Base-by-base conservation (phyloP, 2,888 invertebrate species). In the Empis livida region DNA sequence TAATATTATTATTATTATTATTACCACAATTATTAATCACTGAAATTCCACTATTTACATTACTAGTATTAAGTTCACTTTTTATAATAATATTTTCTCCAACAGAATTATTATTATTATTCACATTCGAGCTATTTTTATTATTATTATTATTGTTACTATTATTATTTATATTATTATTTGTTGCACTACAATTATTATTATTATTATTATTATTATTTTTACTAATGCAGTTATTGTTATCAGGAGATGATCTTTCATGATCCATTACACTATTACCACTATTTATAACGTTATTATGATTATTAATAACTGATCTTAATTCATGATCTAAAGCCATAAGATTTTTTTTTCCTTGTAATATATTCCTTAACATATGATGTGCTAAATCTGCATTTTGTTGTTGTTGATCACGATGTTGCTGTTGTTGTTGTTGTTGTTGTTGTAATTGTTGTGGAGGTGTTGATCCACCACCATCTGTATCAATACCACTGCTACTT, bases 331-430 rank as follows among this genome's bases (percentile, higher is more conserved):
- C 81, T 43, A 85, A 73, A 59, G 86, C 75, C 61, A 88, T 77
- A 54, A 86, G 80, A 71, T 89, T 86, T 67, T 90, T 90, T 61
- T 86, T 84, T 57, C 83, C 88, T 67, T 92, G 92, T 51, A 93
- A 77, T 61, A 93, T 92, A 67, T 89, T 90, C 51, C 92, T 79
- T 58, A 93, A 75, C 79, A 92, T 88, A 70, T 89, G 85, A 71
- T 89, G 87, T 52, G 86, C 84, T 58, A 78, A 71, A 55, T 76
- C 75, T 43, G 65, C 69, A 53, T 67, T 65, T 49, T 67, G 67
- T 51, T 65, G 56, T 32, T 62, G 63, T 16, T 61, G 55, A n/a
- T 47, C 40, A 16, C 42, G 44, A 20, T 41, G 45, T 30, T 48
- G 47, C 40, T 42, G 45, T 37, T 46, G 74, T 72, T 50, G 55